Base-by-base conservation (phyloP, 1,140 invertebrate species). In the Helicoverpa armigera region DNA sequence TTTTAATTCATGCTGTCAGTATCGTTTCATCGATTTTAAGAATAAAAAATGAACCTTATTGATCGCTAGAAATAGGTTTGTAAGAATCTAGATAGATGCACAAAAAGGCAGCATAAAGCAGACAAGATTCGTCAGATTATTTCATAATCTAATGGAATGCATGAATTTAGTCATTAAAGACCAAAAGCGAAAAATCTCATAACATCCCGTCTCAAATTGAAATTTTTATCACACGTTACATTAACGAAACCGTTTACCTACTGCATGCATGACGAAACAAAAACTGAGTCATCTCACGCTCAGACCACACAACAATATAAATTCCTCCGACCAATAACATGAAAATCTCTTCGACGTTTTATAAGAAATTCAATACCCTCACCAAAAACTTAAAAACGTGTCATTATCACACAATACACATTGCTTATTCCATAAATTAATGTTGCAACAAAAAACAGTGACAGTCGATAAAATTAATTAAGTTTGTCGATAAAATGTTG, bases 401-500 rank as follows among this genome's bases (percentile, higher is more conserved):
- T 16, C 50, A 70, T 72, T 72, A 72, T 72, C 69, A 72, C 69
- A 72, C 69, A 72, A 72, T 72, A 72, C 69, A 18, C 12, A 51
- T 43, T 53, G 23, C 18, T 53, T 31, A 72, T 54, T 72, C 16
- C 35, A 69, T 50, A n/a, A 54, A 16, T 51, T 54, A 72, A 69
- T 69, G 65, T 69, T 12, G 16, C 16, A 50, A 29, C 50, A 51
- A 72, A 70, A 54, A 72, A 72, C 23, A 12, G 69, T 53, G n/a
- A 54, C 69, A 72, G 50, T 72, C 50, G 69, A 72, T 72, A 54
- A 72, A 54, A 72, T 72, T 72, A 72, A 72, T 70, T 29, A 70
- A 70, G 29, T 53, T 65, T 70, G 53, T 53, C 48, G 67, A 54
- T 70, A 67, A 67, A 48, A 18, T 10, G 12, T 70, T 53, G 50